These are phyloP conservation scores for Crossocerus cetratus DNA, from an alignment of 2,888 invertebrate species.

Conservation along the genomic window DNA sequence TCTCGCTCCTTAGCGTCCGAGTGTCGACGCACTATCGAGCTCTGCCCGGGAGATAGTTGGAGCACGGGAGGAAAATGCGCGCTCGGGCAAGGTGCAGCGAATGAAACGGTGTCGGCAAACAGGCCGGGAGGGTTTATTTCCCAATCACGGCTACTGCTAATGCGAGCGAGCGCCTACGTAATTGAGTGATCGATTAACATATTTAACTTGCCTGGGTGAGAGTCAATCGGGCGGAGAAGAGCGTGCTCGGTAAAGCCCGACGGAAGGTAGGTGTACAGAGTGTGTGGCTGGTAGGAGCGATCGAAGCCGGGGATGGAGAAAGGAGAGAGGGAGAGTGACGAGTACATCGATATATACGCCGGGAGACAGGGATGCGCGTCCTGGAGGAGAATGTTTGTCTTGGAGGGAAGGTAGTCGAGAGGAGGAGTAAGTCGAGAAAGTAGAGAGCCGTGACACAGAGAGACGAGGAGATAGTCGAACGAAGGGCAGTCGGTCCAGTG, in stretches of 20 bases:
- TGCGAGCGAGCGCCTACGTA: constrained; percentile 9
- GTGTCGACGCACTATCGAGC: no score
- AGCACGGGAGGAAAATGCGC: no score
- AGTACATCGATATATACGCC: not conserved
- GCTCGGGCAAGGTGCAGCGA: no score
- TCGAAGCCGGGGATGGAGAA: not conserved
- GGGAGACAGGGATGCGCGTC: not conserved
- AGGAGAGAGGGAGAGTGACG: not conserved
- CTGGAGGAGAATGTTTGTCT: constrained; percentile 55
- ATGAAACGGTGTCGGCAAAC: not conserved
- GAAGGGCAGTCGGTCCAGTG: constrained; percentile 40
- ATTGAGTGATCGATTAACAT: constrained; percentile 30
- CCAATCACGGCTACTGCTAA: constrained; percentile 24
- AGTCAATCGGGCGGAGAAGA: constrained; percentile 20
- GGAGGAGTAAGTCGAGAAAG: constrained; percentile 57
- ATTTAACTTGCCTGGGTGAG: constrained; percentile 41
- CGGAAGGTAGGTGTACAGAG: constrained; percentile 7
- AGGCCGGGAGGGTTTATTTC: constrained; percentile 8
- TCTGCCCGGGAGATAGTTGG: no score
- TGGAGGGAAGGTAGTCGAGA: constrained; percentile 47
- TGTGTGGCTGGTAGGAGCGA: not conserved
- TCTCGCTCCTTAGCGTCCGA: no score
- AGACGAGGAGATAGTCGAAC: constrained; percentile 41
- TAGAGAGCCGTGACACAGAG: constrained; percentile 42
- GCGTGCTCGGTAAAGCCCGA: constrained; percentile 21